Conservation (phyloP, 2,797 vertebrate genomes). For the Apogon hyalosoma region DNA sequence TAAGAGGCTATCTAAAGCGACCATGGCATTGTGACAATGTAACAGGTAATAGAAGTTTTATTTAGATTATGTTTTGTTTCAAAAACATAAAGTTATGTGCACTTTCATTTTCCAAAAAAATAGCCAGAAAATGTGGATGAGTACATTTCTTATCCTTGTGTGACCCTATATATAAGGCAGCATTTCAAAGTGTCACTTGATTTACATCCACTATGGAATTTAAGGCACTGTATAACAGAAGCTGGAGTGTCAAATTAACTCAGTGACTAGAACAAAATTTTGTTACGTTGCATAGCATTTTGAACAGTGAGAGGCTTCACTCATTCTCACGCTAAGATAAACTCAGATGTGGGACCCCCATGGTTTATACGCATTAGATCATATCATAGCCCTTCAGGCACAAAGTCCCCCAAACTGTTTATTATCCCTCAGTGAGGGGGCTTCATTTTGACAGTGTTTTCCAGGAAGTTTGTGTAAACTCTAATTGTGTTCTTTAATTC, state of each 20-base stretch:
- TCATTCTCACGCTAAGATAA: conserved; percentile 3
- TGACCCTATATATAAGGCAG: too few relatives aligned
- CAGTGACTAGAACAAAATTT: neutral
- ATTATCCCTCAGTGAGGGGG: conserved; percentile 30
- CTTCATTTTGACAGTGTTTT: conserved; percentile 37
- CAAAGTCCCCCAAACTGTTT: conserved; percentile 31
- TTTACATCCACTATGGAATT: too few relatives aligned
- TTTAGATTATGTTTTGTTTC: neutral
- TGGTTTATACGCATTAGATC: conserved; percentile 29
- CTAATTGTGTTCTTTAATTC: conserved; percentile 23
- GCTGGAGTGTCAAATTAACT: neutral
- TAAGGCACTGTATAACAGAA: too few relatives aligned
- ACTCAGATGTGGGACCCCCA: conserved; percentile 11
- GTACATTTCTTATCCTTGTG: too few relatives aligned
- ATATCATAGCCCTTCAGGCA: conserved; percentile 32
- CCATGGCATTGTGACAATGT: conserved; percentile 74
- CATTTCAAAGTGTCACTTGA: too few relatives aligned
- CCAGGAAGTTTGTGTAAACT: conserved; percentile 48
- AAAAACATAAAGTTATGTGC: too few relatives aligned
- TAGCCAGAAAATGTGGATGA: too few relatives aligned
- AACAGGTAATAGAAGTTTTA: conserved; percentile 60
- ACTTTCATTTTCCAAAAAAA: too few relatives aligned
- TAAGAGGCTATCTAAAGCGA: conserved; percentile 55
- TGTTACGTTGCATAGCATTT: neutral
- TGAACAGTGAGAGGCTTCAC: neutral